phyloP scores from a whole-genome alignment of 2,113 vertebrate genomes.

The Istiophorus platypterus region DNA sequence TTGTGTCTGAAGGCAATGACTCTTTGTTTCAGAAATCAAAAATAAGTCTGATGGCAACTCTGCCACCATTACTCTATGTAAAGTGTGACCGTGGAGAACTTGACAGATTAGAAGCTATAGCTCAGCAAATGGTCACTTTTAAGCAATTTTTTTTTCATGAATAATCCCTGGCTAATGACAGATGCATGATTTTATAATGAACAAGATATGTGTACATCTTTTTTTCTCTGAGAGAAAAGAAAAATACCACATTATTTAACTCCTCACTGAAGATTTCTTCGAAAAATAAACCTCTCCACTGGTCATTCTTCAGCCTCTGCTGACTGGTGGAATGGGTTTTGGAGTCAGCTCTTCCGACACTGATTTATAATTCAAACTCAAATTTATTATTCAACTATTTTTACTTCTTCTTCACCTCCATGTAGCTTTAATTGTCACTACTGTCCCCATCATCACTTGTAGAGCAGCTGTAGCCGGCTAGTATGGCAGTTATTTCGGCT shows the following conservation, averaged over 20 bases:
- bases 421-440: neutral
- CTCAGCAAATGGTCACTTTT: neutral
- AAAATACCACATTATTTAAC: neutral
- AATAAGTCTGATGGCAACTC: neutral
- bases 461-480: conserved; percentile 90
- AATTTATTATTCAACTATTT: conserved; percentile 1
- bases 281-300: neutral
- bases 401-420: neutral
- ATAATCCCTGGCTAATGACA: neutral
- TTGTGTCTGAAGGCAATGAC: neutral
- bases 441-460: conserved; percentile 84
- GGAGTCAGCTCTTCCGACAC: conserved; percentile 4
- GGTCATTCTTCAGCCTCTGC: neutral
- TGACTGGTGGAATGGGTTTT: neutral
- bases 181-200: conserved; percentile 5
- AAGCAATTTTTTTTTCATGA: neutral
- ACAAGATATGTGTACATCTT: conserved; percentile 1
- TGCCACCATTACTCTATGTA: neutral
- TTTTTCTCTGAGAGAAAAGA: neutral
- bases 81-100: neutral
- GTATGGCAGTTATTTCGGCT: conserved; percentile 89
- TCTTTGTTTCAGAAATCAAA: neutral
- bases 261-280: neutral
- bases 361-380: neutral
- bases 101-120: neutral